These are phyloP conservation scores for Typhlomys cinereus DNA, from an alignment of 2,113 vertebrate species.

Conservation along the genomic window DNA sequence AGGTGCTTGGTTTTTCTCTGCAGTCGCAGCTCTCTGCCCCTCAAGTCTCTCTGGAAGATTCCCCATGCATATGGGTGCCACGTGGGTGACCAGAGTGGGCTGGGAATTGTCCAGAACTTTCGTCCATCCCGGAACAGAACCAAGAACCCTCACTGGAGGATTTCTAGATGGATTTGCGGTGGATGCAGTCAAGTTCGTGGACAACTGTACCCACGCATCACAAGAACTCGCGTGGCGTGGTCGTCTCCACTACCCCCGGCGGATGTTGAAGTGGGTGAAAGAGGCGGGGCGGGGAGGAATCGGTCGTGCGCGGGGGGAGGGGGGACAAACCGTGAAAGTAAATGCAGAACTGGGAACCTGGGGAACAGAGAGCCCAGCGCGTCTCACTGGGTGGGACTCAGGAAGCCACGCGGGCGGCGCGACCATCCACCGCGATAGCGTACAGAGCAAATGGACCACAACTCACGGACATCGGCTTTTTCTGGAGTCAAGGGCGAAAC, in stretches of 20 bases:
- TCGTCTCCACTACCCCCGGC: not conserved
- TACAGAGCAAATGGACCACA: not conserved
- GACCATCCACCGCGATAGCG: not conserved
- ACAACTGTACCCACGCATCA: not conserved
- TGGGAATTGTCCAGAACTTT: not conserved
- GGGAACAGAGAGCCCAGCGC: not conserved
- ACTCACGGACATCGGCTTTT: constrained; percentile 17
- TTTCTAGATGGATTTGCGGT: not conserved
- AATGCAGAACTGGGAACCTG: not conserved
- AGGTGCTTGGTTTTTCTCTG: constrained; percentile 9
- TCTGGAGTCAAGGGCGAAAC: not conserved
- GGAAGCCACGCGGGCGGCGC: not conserved
- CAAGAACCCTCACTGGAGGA: not conserved
- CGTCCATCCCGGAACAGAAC: not conserved
- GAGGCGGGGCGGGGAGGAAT: not conserved
- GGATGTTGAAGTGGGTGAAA: not conserved
- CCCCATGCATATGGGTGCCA: not conserved
- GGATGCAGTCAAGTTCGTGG: not conserved
- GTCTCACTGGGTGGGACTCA: not conserved
- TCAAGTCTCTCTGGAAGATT: constrained; percentile 3
- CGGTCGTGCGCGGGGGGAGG: constrained; percentile 28
- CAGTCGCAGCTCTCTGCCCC: not conserved
- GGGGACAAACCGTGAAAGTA: not conserved
- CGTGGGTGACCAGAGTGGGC: not conserved
- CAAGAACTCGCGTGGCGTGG: not conserved